Evolutionary conservation across 2,113 vertebrate genomes (phyloP).

Genomic region (Mus musculus): DNA sequence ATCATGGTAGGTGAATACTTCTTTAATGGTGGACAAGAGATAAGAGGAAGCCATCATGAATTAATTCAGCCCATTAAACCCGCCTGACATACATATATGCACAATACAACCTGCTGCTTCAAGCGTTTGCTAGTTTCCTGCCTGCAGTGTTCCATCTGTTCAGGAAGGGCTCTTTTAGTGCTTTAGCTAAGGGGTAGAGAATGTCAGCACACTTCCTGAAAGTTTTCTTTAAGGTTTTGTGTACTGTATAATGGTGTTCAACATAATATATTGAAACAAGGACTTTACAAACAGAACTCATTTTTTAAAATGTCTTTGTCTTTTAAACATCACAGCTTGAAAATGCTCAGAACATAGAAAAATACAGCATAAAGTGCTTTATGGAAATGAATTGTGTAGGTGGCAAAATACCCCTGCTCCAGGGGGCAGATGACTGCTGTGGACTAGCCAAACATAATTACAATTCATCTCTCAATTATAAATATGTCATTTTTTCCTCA

Average conservation of each 20-base stretch:
- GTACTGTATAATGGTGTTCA: constrained; percentile 19
- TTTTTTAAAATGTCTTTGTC: constrained; percentile 70
- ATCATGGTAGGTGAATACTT: constrained; percentile 13
- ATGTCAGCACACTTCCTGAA: constrained; percentile 49
- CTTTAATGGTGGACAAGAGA: background rate
- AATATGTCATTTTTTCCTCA: constrained; percentile 67
- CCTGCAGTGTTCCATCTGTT: constrained; percentile 6
- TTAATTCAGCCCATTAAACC: constrained; percentile 20
- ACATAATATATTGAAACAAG: constrained; percentile 48
- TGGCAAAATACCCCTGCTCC: constrained; percentile 64
- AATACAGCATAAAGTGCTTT: constrained; percentile 72
- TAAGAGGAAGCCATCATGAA: background rate
- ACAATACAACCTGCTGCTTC: background rate
- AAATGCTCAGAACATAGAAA: constrained; percentile 40
- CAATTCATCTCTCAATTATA: constrained; percentile 65
- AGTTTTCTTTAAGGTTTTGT: constrained; percentile 22
- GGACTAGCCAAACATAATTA: constrained; percentile 66
- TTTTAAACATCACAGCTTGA: constrained; percentile 74
- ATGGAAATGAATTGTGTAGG: constrained; percentile 76
- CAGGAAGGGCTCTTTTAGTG: constrained; percentile 36
- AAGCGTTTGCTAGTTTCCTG: constrained; percentile 50
- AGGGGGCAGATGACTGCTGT: constrained; percentile 25
- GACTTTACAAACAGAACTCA: constrained; percentile 44
- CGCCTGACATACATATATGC: background rate
- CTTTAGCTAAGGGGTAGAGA: constrained; percentile 41